phyloP scores from a whole-genome alignment of 2,888 invertebrate species.

The Hydraecia micacea region DNA sequence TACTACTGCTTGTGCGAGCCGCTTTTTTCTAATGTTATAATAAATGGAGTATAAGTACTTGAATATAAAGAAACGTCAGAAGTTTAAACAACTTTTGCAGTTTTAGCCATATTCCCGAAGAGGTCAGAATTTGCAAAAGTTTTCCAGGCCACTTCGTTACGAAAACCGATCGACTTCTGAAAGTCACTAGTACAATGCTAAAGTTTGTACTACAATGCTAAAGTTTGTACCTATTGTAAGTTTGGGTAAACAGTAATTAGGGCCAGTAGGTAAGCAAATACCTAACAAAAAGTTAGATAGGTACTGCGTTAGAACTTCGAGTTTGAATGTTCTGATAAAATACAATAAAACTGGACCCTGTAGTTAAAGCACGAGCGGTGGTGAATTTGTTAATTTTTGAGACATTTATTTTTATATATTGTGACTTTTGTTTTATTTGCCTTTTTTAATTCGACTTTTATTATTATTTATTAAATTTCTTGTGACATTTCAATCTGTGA shows the following conservation, averaged over 20 bases:
- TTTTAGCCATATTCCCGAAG: background rate
- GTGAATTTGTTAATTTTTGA: no score
- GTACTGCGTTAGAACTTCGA: background rate
- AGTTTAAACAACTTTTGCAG: no score
- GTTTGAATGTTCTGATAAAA: background rate
- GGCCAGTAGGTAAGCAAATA: background rate
- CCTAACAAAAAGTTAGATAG: background rate
- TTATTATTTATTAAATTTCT: no score
- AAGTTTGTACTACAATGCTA: background rate
- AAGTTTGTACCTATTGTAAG: background rate
- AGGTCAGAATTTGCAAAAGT: slow-evolving; percentile 21
- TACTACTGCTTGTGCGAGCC: no score
- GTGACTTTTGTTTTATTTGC: no score
- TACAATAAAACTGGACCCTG: background rate
- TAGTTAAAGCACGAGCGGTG: background rate
- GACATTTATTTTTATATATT: no score
- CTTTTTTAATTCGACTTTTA: no score
- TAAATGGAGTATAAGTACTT: no score
- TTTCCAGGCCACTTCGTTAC: slow-evolving; percentile 7
- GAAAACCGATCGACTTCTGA: slow-evolving; percentile 11
- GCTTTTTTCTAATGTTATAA: no score
- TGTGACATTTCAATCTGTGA: no score
- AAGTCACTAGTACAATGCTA: background rate
- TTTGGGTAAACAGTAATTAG: slow-evolving; percentile 18
- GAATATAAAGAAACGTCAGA: no score